Evolutionary conservation across 2,113 vertebrate species (phyloP), one percentile per base, ranked within the genome.

Genomic region (Sinocyclocheilus grahami): DNA sequence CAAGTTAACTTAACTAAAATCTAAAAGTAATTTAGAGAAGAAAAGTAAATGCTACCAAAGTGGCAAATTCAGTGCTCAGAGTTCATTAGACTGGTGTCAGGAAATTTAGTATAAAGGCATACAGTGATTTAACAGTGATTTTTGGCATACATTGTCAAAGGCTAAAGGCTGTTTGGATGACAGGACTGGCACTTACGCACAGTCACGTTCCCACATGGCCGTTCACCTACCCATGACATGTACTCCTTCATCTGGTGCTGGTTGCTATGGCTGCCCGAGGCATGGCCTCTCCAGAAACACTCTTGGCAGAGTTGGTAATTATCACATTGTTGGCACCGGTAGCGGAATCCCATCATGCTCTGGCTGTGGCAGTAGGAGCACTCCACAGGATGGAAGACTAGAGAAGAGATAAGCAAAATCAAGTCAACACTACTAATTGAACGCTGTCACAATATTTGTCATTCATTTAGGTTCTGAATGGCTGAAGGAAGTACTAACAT

Each of bases 211-310:
- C n/a, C 82, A 84, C 87, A 85, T 85, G 60, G 67, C 88, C 83
- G 39, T 55, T 88, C 89, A 90, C 97, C 97, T 97, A 99, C 98
- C 98, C 98, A 99, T 92, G 98, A 99, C 67, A 97, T 99, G 92
- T 99, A 99, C 94, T 99, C 98, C 95, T 99, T 99, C 98, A 99
- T 99, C 95, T 99, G 98, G 94, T 99, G 98, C 95, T 99, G 98
- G 97, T 99, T 99, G 95, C 97, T 99, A 95, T 99, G 98, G 95
- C 97, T 97, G 96, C 98, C 97, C 5, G 97, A 97, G 85, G 98
- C 98, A 95, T 98, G 97, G 87, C 98, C 98, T 95, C 98, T 98
- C 98, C 98, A 99, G 95, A 99, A 99, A 95, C 98, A 99, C 95
- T 98, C 97, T 95, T 99, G 98, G 96, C 98, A 99, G 95, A 99